Evolutionary conservation across 2,113 vertebrate species (phyloP), one percentile per base, ranked within the genome.

Genomic region (Oncorhynchus masou): DNA sequence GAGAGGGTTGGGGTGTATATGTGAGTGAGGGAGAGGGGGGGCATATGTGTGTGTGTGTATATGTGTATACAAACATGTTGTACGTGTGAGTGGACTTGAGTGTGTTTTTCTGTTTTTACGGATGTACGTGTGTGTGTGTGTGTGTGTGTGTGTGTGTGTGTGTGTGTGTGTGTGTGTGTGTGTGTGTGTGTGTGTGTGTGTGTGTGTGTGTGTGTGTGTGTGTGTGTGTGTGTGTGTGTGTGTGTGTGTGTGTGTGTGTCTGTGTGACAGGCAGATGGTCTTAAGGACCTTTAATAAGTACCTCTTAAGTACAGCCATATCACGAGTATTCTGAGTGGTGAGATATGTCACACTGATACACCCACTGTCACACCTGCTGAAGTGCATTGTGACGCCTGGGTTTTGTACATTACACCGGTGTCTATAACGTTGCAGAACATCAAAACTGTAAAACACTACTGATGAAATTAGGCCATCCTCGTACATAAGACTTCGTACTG

Each of bases 281-380:
- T 45, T 45, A 45, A 45, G 39, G 39, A 45, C 9, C 9, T 45
- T 45, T 83, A 83, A 82, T 83, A 83, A 82, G 78, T 74, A 79
- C 74, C 66, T 83, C 82, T 85, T 84, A 77, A 86, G 74, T 84
- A 83, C 78, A 68, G 66, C 80, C 75, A 74, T 88, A 82, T 83
- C 57, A 77, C 3, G 9, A 45, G 39, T 45, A 45, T 9, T 45
- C 9, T 77, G 79, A 85, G 29, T 34, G 4, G 34, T 76, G 71
- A 78, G 70, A 86, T 80, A 82, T 74, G 75, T 86, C 83, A 85
- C 81, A 66, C 57, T 82, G 74, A 73, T 45, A 45, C 2, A 39
- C 8, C 39, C 5, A 31, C 4, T 31, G 29, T 0, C 71, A 83
- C 81, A 82, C 71, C 57, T 71, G 29, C 59, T 48, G 65, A 24